Evolutionary conservation across 2,888 invertebrate species (phyloP).

Genomic region (Gari tellinella): DNA sequence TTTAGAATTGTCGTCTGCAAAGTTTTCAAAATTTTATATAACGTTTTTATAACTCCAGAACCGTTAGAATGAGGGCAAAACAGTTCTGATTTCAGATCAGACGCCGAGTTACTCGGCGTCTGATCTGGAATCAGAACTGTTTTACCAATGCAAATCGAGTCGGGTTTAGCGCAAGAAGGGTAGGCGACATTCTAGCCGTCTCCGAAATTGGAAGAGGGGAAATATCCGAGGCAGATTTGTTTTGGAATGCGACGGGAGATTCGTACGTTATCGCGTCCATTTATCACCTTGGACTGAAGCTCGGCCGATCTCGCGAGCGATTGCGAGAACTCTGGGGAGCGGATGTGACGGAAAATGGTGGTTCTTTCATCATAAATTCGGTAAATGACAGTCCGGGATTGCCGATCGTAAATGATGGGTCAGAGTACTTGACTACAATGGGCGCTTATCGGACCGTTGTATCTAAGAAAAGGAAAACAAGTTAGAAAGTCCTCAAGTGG

Average conservation of each 20-base stretch:
- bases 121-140: too few species aligned
- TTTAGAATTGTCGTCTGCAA: too few species aligned
- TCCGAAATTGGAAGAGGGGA: constrained; percentile 12
- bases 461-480: constrained; percentile 48
- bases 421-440: constrained; percentile 47
- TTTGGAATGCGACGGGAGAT: constrained; percentile 41
- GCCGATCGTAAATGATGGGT: constrained; percentile 65
- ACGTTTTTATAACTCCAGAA: too few species aligned
- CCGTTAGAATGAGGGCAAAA: too few species aligned
- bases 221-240: constrained; percentile 51
- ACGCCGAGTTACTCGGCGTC: too few species aligned
- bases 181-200: constrained; percentile 28
- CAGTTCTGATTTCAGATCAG: too few species aligned
- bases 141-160: too few species aligned
- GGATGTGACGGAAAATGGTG: constrained; percentile 52
- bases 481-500: constrained; percentile 10
- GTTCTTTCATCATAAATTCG: constrained; percentile 66
- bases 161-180: constrained; percentile 21
- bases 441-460: constrained; percentile 49
- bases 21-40: too few species aligned
- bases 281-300: constrained; percentile 55
- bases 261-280: constrained; percentile 58
- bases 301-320: constrained; percentile 50
- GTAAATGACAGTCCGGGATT: constrained; percentile 60
- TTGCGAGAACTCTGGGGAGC: constrained; percentile 39